Conservation (phyloP, 2,797 vertebrate genomes). For the Sebastes paucispinis region DNA sequence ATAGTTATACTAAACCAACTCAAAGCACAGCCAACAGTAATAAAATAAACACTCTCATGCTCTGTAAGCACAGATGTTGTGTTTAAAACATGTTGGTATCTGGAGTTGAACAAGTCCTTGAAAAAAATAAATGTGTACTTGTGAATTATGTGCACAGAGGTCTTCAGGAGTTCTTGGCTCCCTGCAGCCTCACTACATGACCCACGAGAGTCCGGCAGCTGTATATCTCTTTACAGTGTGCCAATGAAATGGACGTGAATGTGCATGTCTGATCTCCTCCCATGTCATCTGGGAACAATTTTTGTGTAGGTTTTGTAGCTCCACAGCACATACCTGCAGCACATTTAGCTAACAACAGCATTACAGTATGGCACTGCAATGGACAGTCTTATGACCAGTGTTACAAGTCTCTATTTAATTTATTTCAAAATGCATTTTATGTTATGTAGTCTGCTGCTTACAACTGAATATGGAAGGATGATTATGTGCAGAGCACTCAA, state of each 20-base stretch:
- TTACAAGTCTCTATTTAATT: neutral
- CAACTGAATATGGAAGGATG: slow-evolving; percentile 5
- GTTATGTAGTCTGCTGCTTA: neutral
- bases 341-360: slow-evolving; percentile 1
- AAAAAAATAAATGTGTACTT: slow-evolving; percentile 27
- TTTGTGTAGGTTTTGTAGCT: slow-evolving; percentile 1
- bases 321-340: slow-evolving; percentile 16
- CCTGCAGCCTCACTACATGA: neutral
- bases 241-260: slow-evolving; percentile 5
- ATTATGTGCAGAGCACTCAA: slow-evolving; percentile 1
- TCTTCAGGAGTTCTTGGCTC: neutral
- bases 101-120: neutral
- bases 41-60: slow-evolving; percentile 51
- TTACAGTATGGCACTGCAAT: neutral
- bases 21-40: slow-evolving; percentile 33
- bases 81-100: slow-evolving; percentile 7
- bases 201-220: neutral
- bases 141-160: slow-evolving; percentile 16
- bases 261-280: slow-evolving; percentile 13
- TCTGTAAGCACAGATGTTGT: slow-evolving; percentile 26
- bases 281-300: slow-evolving; percentile 32
- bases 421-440: neutral
- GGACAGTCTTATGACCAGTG: neutral
- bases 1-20: neutral
- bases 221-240: slow-evolving; percentile 12